These are phyloP conservation scores for Apocrypta bakeri DNA, from an alignment of 1,140 invertebrate species.

Conservation along the genomic window DNA sequence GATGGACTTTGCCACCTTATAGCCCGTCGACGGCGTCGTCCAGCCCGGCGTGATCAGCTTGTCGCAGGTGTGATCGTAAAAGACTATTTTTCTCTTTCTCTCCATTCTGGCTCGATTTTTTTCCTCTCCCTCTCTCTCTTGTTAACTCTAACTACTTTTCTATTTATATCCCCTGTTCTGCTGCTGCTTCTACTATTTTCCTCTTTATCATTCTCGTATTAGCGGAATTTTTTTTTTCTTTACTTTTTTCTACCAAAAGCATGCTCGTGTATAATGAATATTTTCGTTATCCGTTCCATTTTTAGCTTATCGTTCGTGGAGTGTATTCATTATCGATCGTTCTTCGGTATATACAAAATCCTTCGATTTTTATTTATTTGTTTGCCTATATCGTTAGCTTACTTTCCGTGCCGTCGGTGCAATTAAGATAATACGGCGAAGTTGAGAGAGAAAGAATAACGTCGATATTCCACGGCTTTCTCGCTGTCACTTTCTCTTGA, in stretches of 20 bases:
- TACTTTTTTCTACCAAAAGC: neutral
- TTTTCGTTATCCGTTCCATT: neutral
- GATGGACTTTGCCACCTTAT: conserved; percentile 5
- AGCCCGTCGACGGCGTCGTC: neutral
- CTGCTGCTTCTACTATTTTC: neutral
- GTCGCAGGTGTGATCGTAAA: conserved; percentile 39
- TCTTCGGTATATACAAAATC: too few species aligned
- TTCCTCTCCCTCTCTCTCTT: neutral
- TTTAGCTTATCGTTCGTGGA: neutral
- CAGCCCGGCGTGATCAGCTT: neutral
- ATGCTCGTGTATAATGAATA: neutral
- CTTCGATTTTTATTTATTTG: too few species aligned
- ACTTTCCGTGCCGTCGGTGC: too few species aligned
- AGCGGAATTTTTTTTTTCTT: neutral
- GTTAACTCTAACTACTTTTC: neutral
- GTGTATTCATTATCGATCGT: neutral
- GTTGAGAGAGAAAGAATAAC: too few species aligned
- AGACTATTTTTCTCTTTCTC: neutral
- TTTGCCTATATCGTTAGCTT: too few species aligned
- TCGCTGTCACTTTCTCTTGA: too few species aligned
- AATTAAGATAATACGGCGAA: too few species aligned
- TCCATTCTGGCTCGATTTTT: neutral
- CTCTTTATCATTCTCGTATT: neutral
- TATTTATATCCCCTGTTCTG: neutral
- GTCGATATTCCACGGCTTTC: too few species aligned